These are phyloP conservation scores for Gymnosoma rotundatum DNA, from an alignment of 2,888 invertebrate species.

Conservation along the genomic window DNA sequence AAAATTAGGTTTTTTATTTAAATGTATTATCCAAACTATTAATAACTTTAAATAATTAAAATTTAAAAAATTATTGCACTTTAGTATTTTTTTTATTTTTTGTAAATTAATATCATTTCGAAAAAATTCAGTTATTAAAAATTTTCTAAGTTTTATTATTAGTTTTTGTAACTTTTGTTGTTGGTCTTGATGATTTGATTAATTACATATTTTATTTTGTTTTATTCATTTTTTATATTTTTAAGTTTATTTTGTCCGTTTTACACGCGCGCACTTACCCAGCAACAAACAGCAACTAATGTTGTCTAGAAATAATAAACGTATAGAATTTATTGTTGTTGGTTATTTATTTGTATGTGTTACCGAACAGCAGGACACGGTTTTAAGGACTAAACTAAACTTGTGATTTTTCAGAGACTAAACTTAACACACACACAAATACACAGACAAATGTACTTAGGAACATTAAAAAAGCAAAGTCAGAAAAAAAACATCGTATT, in stretches of 20 bases:
- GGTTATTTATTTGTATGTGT: conserved; percentile 71
- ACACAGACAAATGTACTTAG: conserved; percentile 13
- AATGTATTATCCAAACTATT: background rate
- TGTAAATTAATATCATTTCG: background rate
- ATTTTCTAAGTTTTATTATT: conserved; percentile 50
- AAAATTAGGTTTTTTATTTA: background rate
- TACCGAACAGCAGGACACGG: conserved; percentile 74
- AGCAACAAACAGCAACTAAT: conserved; percentile 81
- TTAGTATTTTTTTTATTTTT: conserved; percentile 11
- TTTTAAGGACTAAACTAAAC: conserved; percentile 74
- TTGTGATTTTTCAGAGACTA: conserved; percentile 67
- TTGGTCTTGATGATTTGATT: conserved; percentile 27
- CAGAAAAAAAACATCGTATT: conserved; percentile 42
- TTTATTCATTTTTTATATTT: conserved; percentile 57
- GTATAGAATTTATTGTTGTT: conserved; percentile 60
- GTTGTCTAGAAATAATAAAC: conserved; percentile 76
- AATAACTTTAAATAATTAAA: background rate
- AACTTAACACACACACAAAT: conserved; percentile 50
- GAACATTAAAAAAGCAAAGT: conserved; percentile 4
- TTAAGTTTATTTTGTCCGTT: conserved; percentile 74
- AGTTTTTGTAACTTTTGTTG: conserved; percentile 25
- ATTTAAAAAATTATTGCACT: conserved; percentile 47
- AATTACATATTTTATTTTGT: conserved; percentile 63
- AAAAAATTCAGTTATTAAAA: conserved; percentile 4
- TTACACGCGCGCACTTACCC: conserved; percentile 80